Conservation (phyloP, 2,797 vertebrate species). For the Thripadectes ignobilis region DNA sequence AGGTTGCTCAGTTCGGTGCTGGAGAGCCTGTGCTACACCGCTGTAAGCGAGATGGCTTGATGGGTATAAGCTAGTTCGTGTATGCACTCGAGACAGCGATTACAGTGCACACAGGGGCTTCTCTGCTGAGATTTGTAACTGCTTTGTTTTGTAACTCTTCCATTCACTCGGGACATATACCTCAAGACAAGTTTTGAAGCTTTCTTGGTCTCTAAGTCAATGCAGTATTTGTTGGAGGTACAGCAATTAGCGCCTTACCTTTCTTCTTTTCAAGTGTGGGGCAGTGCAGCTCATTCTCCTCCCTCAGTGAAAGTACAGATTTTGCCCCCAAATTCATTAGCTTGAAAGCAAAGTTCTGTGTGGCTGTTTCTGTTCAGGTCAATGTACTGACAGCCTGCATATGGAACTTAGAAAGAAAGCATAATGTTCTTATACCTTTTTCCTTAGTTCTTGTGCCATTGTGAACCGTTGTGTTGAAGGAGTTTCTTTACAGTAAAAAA, state of each 20-base stretch:
- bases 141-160: neutral
- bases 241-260: neutral
- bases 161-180: neutral
- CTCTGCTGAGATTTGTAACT: neutral
- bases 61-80: neutral
- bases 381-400: neutral
- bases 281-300: neutral
- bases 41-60: neutral
- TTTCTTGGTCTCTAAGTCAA: neutral
- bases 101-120: neutral
- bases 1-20: neutral
- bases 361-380: neutral
- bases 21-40: neutral
- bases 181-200: neutral
- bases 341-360: neutral
- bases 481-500: neutral
- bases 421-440: rapidly evolving
- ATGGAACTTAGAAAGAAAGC: neutral
- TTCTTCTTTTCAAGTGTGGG: neutral
- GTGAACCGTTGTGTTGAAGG: neutral
- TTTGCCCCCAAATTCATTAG: neutral
- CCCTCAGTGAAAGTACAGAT: neutral
- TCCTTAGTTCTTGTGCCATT: neutral
- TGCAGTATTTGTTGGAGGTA: neutral
- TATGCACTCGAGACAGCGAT: neutral